phyloP scores from a whole-genome alignment of 2,113 vertebrate genomes.

The Campylomormyrus tamandua region DNA sequence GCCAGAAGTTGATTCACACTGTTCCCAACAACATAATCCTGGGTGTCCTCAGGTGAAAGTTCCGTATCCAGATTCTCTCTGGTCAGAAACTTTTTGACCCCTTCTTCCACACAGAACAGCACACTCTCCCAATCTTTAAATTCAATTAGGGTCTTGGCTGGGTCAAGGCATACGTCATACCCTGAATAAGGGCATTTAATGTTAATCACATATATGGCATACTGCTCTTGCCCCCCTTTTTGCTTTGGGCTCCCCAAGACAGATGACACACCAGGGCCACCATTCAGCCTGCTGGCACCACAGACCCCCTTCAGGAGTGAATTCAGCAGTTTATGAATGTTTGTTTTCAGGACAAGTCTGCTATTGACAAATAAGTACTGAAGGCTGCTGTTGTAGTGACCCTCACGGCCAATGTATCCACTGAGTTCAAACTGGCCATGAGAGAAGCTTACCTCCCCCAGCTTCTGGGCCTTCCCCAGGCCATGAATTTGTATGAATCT shows the following conservation, averaged over 20 bases:
- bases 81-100: slow-evolving; percentile 75
- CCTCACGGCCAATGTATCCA: slow-evolving; percentile 78
- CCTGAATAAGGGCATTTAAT: slow-evolving; percentile 74
- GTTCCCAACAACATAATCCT: slow-evolving; percentile 54
- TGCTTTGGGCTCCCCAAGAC: slow-evolving; percentile 60
- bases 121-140: slow-evolving; percentile 84
- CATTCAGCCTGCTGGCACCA: slow-evolving; percentile 60
- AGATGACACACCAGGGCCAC: slow-evolving; percentile 40
- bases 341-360: slow-evolving; percentile 84
- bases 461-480: slow-evolving; percentile 69
- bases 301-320: slow-evolving; percentile 74
- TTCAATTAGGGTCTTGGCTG: slow-evolving; percentile 87
- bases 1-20: slow-evolving; percentile 24
- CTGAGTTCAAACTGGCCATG: slow-evolving; percentile 66
- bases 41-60: slow-evolving; percentile 62
- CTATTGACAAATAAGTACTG: slow-evolving; percentile 87
- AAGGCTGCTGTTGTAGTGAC: slow-evolving; percentile 85
- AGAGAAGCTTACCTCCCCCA: slow-evolving; percentile 68
- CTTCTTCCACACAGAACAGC: slow-evolving; percentile 74
- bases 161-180: slow-evolving; percentile 88
- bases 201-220: slow-evolving; percentile 79
- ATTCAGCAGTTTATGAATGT: slow-evolving; percentile 82
- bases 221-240: slow-evolving; percentile 64
- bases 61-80: slow-evolving; percentile 73
- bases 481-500: slow-evolving; percentile 89